Evolutionary conservation across 2,797 vertebrate species (phyloP), one percentile per base, ranked within the genome.

Genomic region (Emys orbicularis): DNA sequence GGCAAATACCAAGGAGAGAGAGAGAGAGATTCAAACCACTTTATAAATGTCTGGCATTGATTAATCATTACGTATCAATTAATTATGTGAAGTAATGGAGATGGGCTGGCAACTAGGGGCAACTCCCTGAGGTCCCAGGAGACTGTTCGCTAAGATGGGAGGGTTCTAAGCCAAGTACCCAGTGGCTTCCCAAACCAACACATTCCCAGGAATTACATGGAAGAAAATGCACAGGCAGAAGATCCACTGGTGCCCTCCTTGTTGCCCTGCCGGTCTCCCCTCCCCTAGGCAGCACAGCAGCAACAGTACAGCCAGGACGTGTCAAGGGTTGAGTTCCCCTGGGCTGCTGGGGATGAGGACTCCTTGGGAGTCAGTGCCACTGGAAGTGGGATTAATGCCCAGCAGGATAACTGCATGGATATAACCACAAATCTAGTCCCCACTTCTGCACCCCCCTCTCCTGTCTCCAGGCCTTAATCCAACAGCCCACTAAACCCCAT

Each of bases 1-100:
- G 87, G 57, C 12, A 15, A 44, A 31, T 84, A 77, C 82, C 83
- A 1, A 19, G 72, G 83, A 65, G 65, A 0, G 0, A 86, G 84
- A 86, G 84, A 16, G 76, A 84, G 34, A 94, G 8, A 81, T 76
- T 50, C 86, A 92, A 34, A 23, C 83, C 84, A 81, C 80, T 94
- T 92, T 52, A 77, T 56, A 93, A 80, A 87, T 87, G 72, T 19
- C n/a, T 68, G 29, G 25, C 59, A 84, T 72, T 90, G 76, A 61
- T 83, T 82, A 68, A 91, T 84, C 25, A 84, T 49, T 7, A 0
- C 84, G 44, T 47, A 11, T 50, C 50, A 15, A 77, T 77, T n/a
- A 21, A 37, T 68, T 12, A 37, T 9, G 0, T 7, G 44, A 50
- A 16, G 44, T 79, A 84, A 84, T 0, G 1, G 56, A 83, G 91